Conservation (phyloP, 1,140 invertebrate genomes). For the Amphibalanus amphitrite region DNA sequence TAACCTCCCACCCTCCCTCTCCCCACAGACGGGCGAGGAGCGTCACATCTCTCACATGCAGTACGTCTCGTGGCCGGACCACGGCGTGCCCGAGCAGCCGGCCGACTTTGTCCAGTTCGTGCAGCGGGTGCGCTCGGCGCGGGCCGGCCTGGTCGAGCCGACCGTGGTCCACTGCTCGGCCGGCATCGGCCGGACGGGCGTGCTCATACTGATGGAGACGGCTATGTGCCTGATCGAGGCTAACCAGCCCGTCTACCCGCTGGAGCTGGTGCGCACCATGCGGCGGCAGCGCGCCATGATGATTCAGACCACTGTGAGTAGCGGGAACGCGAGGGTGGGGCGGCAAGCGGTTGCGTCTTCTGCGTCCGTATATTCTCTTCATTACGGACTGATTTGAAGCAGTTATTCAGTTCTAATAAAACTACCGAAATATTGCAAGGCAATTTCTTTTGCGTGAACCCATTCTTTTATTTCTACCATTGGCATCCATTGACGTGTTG, state of each 20-base stretch:
- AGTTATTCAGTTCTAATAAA: too few species aligned
- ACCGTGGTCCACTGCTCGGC: conserved; percentile 61
- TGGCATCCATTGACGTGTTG: too few species aligned
- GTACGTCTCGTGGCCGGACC: conserved; percentile 96
- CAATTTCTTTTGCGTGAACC: too few species aligned
- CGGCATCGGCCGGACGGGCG: conserved; percentile 91
- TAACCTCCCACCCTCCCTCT: not conserved
- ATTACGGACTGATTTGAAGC: too few species aligned
- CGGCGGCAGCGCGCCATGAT: conserved; percentile 92
- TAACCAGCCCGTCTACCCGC: conserved; percentile 84
- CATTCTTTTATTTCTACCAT: too few species aligned
- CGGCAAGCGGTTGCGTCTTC: too few species aligned
- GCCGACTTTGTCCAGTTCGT: conserved; percentile 43
- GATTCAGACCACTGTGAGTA: conserved; percentile 92
- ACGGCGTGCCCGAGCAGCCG: conserved; percentile 86
- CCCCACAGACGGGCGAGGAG: conserved; percentile 42
- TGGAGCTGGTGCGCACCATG: conserved; percentile 86
- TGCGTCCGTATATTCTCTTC: too few species aligned
- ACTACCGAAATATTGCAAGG: too few species aligned
- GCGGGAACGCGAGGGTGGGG: too few species aligned
- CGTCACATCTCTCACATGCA: conserved; percentile 60
- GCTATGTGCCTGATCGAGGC: conserved; percentile 85
- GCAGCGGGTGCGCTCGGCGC: not conserved
- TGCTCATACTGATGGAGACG: conserved; percentile 93
- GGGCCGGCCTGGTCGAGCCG: not conserved